Conservation (phyloP, 1,140 invertebrate species). For the Macrostomum lignano region DNA sequence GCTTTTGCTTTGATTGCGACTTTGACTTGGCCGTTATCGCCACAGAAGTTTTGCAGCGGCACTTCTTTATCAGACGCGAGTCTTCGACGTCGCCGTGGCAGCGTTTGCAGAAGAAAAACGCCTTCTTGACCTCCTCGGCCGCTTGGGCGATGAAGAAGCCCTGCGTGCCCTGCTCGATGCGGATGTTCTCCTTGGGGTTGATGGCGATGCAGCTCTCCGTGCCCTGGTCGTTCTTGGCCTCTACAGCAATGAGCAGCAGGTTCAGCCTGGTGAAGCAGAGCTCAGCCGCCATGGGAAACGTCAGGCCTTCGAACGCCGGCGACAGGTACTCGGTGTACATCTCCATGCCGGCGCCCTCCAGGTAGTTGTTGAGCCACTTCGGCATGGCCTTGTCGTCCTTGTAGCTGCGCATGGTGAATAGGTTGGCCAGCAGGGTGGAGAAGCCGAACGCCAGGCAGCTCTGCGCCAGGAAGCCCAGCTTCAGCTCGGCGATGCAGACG, state of each 20-base stretch:
- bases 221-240: slow-evolving; percentile 45
- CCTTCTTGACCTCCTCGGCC: slow-evolving; percentile 95
- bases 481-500: too few relatives aligned
- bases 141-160: slow-evolving; percentile 99
- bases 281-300: slow-evolving; percentile 70
- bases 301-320: slow-evolving; percentile 87
- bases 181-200: slow-evolving; percentile 66
- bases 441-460: too few relatives aligned
- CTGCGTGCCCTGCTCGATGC: slow-evolving; percentile 87
- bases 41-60: slow-evolving; percentile 99
- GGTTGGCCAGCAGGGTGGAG: too few relatives aligned
- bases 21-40: too few relatives aligned
- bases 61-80: slow-evolving; percentile 94
- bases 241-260: slow-evolving; percentile 19
- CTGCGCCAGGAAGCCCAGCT: too few relatives aligned
- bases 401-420: too few relatives aligned
- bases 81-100: slow-evolving; percentile 95
- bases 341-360: slow-evolving; percentile 91
- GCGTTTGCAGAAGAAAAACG: slow-evolving; percentile 95
- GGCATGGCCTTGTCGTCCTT: too few relatives aligned
- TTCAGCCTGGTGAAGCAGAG: slow-evolving; percentile 58
- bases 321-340: slow-evolving; percentile 97
- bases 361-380: slow-evolving; percentile 86
- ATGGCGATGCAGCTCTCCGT: slow-evolving; percentile 84
- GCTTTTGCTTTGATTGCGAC: too few relatives aligned